phyloP scores from a whole-genome alignment of 2,113 vertebrate genomes.

The Fulica atra region DNA sequence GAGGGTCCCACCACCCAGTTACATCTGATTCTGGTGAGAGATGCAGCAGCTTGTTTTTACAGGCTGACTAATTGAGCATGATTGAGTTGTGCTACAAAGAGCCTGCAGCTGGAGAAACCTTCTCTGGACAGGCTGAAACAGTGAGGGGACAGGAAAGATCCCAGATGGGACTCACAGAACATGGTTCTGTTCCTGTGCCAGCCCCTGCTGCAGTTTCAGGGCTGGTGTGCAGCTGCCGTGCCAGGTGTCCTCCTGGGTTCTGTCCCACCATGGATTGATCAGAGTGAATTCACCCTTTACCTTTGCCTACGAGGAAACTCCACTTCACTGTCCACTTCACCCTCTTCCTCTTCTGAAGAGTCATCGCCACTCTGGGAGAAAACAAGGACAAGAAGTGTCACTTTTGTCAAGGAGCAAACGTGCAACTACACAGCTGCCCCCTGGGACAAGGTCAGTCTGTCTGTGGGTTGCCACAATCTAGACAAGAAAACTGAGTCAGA shows the following conservation, averaged over 20 bases:
- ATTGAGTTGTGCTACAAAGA: neutral
- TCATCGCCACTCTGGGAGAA: constrained; percentile 88
- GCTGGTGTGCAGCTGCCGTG: neutral
- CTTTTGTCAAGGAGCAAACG: neutral
- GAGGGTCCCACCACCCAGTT: neutral
- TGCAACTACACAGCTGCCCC: neutral
- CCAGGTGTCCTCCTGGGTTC: neutral
- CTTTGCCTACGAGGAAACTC: constrained; percentile 97
- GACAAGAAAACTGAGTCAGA: neutral
- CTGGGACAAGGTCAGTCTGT: neutral
- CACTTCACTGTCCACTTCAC: constrained; percentile 98
- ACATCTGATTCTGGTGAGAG: neutral
- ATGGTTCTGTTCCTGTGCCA: neutral
- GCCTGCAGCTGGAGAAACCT: neutral
- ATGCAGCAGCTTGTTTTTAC: neutral
- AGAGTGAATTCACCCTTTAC: constrained; percentile 73
- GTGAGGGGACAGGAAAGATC: neutral
- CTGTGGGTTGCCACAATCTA: neutral
- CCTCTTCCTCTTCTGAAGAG: constrained; percentile 97
- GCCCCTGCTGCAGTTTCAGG: neutral
- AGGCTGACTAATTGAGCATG: neutral
- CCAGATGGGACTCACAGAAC: neutral
- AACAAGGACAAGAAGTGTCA: neutral
- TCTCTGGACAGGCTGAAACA: neutral
- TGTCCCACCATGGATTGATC: neutral